These are phyloP conservation scores for Mimachlamys varia DNA, from an alignment of 2,888 invertebrate genomes.

Conservation along the genomic window DNA sequence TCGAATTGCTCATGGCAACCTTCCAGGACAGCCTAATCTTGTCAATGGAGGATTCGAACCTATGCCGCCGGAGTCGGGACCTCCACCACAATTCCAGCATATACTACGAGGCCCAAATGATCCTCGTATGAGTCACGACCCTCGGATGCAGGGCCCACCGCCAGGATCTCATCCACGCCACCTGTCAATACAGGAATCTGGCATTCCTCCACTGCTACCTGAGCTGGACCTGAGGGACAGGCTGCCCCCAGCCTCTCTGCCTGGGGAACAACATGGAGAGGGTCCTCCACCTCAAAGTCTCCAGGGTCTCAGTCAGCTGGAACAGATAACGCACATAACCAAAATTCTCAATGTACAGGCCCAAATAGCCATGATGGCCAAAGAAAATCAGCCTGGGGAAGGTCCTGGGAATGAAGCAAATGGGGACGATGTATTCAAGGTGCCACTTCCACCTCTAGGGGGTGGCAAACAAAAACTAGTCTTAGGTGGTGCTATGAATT, in stretches of 20 bases:
- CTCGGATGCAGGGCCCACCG: slow-evolving; percentile 36
- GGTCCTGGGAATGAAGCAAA: slow-evolving; percentile 42
- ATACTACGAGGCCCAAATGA: slow-evolving; percentile 34
- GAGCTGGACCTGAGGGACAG: background rate
- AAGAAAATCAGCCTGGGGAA: slow-evolving; percentile 39
- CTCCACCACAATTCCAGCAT: slow-evolving; percentile 39
- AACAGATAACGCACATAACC: slow-evolving; percentile 68
- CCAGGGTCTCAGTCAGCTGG: slow-evolving; percentile 43
- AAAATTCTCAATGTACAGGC: slow-evolving; percentile 72
- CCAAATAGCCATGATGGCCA: slow-evolving; percentile 53
- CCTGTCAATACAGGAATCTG: background rate
- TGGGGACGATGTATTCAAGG: slow-evolving; percentile 68
- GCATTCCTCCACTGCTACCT: background rate
- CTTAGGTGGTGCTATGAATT: slow-evolving; percentile 32
- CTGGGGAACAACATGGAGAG: background rate
- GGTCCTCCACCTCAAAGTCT: background rate
- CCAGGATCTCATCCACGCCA: background rate
- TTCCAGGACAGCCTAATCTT: slow-evolving; percentile 52
- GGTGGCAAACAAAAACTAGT: slow-evolving; percentile 29
- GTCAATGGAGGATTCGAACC: slow-evolving; percentile 56
- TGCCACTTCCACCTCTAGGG: slow-evolving; percentile 69
- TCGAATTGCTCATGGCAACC: slow-evolving; percentile 47
- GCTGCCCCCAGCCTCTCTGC: background rate
- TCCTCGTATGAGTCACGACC: slow-evolving; percentile 28
- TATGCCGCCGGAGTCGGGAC: slow-evolving; percentile 49